A percentile compares a stretch with the other conserved stretches of the same genome.
These are phyloP conservation scores for Spinus pinus DNA, from an alignment of 2,797 vertebrate species.

Conservation along the genomic window DNA sequence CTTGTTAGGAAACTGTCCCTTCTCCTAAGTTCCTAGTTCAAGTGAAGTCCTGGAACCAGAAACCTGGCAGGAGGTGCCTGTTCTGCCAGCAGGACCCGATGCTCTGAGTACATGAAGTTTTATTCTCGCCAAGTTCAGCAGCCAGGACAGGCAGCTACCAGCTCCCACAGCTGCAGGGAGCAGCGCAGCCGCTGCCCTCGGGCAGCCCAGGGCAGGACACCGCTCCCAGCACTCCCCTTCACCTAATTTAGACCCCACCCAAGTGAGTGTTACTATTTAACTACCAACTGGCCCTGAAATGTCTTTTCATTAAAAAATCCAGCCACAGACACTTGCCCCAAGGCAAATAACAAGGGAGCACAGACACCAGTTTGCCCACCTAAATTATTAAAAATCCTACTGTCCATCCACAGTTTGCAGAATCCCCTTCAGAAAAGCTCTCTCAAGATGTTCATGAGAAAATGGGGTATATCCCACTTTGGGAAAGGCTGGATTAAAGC, in stretches of 20 bases:
- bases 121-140: background rate
- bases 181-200: background rate
- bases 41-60: background rate
- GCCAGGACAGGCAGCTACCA: background rate
- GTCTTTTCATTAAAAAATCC: background rate
- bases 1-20: background rate
- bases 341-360: background rate
- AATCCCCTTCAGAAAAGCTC: background rate
- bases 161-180: background rate
- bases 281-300: background rate
- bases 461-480: background rate
- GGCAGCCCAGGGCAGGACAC: background rate
- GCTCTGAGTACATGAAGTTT: background rate
- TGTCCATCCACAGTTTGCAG: background rate
- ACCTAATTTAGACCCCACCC: background rate
- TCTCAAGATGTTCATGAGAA: background rate
- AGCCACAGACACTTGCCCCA: background rate
- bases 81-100: rapidly evolving
- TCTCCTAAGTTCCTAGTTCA: background rate
- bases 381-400: background rate
- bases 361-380: background rate
- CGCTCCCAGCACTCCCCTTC: background rate
- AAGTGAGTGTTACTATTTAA: background rate
- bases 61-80: background rate
- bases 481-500: background rate